Conservation (phyloP, 2,113 vertebrate genomes). For the Saccopteryx bilineata region DNA sequence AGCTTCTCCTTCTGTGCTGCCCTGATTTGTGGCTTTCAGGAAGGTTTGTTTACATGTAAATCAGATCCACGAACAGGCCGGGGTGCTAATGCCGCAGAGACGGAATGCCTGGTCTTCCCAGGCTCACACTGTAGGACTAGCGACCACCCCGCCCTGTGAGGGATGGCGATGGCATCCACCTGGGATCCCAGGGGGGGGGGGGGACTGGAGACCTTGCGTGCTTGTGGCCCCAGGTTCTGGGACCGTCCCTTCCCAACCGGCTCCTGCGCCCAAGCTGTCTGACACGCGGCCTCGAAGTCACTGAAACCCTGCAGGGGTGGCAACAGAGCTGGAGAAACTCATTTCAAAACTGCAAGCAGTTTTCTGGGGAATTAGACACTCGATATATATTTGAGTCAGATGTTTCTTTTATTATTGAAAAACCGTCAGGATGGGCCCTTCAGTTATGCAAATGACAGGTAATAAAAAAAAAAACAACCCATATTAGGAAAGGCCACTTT, state of each 20-base stretch:
- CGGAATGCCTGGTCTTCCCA: background rate
- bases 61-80: background rate
- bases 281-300: background rate
- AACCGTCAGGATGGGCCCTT: background rate
- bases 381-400: constrained; percentile 17
- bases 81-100: background rate
- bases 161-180: too few species aligned
- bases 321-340: background rate
- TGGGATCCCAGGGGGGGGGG: too few species aligned
- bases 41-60: background rate
- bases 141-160: too few species aligned
- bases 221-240: background rate
- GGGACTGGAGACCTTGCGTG: background rate
- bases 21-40: background rate
- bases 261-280: background rate
- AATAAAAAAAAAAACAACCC: background rate
- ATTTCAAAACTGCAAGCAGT: constrained; percentile 63
- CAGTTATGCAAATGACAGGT: background rate
- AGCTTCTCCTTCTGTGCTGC: background rate
- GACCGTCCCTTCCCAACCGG: background rate
- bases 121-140: too few species aligned
- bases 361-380: constrained; percentile 44
- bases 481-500: constrained; percentile 7
- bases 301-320: background rate
- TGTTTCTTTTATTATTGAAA: constrained; percentile 51